Conservation (phyloP, 2,113 vertebrate species). For the Circaetus cinerascens region DNA sequence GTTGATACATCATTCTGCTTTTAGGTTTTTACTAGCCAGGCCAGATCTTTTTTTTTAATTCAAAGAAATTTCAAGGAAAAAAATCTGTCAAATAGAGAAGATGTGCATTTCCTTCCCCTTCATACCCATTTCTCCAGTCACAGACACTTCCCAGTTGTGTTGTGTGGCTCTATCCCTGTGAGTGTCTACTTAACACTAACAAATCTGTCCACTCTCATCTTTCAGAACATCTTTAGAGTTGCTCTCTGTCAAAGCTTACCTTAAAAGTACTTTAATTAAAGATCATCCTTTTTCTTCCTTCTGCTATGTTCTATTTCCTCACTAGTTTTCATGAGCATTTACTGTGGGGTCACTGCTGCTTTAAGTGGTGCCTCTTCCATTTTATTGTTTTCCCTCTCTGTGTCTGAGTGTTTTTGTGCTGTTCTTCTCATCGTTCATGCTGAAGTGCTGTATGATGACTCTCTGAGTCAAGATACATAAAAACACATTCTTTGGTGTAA, state of each 20-base stretch:
- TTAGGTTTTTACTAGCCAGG: not conserved
- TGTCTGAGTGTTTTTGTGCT: not conserved
- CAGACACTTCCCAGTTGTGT: not conserved
- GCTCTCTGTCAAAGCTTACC: not conserved
- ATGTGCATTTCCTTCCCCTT: not conserved
- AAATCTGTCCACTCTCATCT: not conserved
- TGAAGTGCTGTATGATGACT: slow-evolving; percentile 26
- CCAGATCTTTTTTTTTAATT: not conserved
- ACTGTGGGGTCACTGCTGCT: not conserved
- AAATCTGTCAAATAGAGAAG: not conserved
- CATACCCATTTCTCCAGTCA: not conserved
- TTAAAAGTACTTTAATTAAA: not conserved
- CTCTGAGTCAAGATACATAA: slow-evolving; percentile 1
- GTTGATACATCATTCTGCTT: not conserved
- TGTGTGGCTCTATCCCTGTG: not conserved
- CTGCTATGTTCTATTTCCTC: not conserved
- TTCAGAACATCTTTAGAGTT: not conserved
- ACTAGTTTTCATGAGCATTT: not conserved
- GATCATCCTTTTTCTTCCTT: not conserved
- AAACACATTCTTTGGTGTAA: slow-evolving; percentile 18
- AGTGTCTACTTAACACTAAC: not conserved
- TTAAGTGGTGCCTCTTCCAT: not conserved
- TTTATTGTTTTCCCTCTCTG: not conserved
- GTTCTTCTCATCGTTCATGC: not conserved
- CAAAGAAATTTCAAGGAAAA: not conserved